Evolutionary conservation across 2,888 invertebrate genomes (phyloP).

Genomic region (Ochropleura plecta): DNA sequence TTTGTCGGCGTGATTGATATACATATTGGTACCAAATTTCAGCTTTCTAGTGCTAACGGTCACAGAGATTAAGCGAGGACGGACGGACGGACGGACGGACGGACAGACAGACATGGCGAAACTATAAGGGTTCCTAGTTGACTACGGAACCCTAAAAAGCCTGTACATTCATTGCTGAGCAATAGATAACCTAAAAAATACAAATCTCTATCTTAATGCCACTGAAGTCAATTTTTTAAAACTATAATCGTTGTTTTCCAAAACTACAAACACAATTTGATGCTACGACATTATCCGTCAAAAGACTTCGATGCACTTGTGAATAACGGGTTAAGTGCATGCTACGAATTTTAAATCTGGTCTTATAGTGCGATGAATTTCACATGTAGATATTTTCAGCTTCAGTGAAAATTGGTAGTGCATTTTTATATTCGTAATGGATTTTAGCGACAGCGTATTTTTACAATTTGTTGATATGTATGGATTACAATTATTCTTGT

Average conservation of each 20-base stretch:
- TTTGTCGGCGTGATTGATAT: too few relatives aligned
- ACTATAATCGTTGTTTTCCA: slow-evolving; percentile 1
- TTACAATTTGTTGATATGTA: not conserved
- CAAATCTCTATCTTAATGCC: not conserved
- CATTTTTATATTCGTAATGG: slow-evolving; percentile 24
- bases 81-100: too few relatives aligned
- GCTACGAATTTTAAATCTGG: slow-evolving; percentile 59
- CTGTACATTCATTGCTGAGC: too few relatives aligned
- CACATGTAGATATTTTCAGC: slow-evolving; percentile 47
- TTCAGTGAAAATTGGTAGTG: slow-evolving; percentile 41
- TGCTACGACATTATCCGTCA: slow-evolving; percentile 25
- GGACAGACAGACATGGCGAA: too few relatives aligned
- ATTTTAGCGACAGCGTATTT: not conserved
- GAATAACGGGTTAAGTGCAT: slow-evolving; percentile 66
- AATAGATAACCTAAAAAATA: not conserved
- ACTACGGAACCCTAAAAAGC: too few relatives aligned
- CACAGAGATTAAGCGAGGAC: too few relatives aligned
- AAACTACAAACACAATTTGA: slow-evolving; percentile 4
- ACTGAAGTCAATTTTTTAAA: not conserved
- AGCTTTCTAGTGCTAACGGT: too few relatives aligned
- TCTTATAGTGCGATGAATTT: slow-evolving; percentile 55
- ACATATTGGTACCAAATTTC: too few relatives aligned
- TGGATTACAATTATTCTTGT: not conserved
- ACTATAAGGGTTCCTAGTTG: too few relatives aligned
- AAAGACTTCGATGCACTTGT: slow-evolving; percentile 67